Evolutionary conservation across 2,888 invertebrate species (phyloP), one percentile per base, ranked within the genome.

Genomic region (Galerucella pusilla): DNA sequence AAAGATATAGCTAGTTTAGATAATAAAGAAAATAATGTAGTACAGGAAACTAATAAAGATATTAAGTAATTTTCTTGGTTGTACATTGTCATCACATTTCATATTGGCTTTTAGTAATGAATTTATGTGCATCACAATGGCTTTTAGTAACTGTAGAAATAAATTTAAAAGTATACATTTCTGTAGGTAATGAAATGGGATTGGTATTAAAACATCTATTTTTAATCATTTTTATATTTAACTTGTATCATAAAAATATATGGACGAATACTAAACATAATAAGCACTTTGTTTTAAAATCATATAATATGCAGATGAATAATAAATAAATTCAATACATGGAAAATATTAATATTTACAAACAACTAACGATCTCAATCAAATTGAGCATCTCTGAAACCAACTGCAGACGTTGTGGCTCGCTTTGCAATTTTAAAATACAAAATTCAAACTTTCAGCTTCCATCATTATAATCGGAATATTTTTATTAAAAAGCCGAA

Each of bases 1-100:
- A 80, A 81, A 78, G 76, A 76, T 78, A 76, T 85, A 61, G 80
- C 78, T 45, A 83, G 80, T 78, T 75, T 85, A 77, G 83, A 83
- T 63, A 75, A 68, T 54, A 60, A 69, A 73, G 67, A 65, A 14
- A 75, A 68, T 12, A 68, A 42, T 57, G 68, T 69, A 54, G 72
- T 60, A 66, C 61, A 66, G 68, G 69, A 68, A 68, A 61, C 63
- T 64, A 45, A 52, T 35, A 68, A 61, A 73, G 20, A 45, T 60
- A 64, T 59, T 64, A 71, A 61, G 12, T 57, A 68, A 49, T 64
- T 11, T 16, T 42, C 2, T 42, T 9, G 35, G 7, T 42, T 42
- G 7, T 42, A 9, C 35, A 42, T 42, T 42, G 35, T 7, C 9
- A 42, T 9, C 35, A 6, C 5, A 35, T 5, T 35, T 6, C 35